Evolutionary conservation across 2,888 invertebrate genomes (phyloP).

Genomic region (Andrena minutula): DNA sequence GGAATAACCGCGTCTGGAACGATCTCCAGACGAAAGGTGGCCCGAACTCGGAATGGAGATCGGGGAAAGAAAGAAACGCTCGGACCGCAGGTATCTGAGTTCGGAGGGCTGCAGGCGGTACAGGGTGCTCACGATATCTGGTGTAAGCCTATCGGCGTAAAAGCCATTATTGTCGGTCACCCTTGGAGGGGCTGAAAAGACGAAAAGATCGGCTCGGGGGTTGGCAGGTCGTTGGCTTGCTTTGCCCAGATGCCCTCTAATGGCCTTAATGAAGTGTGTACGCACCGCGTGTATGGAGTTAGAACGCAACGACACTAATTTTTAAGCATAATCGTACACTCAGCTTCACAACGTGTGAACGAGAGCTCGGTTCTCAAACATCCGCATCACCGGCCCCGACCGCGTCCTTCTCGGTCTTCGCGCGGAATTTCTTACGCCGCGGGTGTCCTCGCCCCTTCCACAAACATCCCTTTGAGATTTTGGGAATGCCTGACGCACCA

Average conservation of each 20-base stretch:
- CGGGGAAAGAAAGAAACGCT: slow-evolving; percentile 11
- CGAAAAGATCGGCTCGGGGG: slow-evolving; percentile 68
- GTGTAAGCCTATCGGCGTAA: slow-evolving; percentile 68
- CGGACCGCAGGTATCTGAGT: slow-evolving; percentile 64
- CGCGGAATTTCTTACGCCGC: slow-evolving; percentile 56
- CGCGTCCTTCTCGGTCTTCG: slow-evolving; percentile 49
- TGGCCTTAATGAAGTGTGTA: slow-evolving; percentile 84
- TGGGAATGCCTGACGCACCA: slow-evolving; percentile 28
- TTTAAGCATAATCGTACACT: slow-evolving; percentile 84
- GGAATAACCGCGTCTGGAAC: not conserved
- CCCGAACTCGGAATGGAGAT: not conserved
- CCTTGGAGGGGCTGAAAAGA: slow-evolving; percentile 65
- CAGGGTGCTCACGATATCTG: slow-evolving; percentile 62
- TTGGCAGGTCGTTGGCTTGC: slow-evolving; percentile 67
- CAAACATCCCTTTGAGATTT: slow-evolving; percentile 49
- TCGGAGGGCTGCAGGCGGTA: slow-evolving; percentile 49
- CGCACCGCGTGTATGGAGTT: slow-evolving; percentile 77
- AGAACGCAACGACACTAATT: slow-evolving; percentile 82
- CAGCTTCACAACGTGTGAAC: slow-evolving; percentile 85
- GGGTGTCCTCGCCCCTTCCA: slow-evolving; percentile 43
- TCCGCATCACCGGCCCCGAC: slow-evolving; percentile 45
- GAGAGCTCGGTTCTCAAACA: slow-evolving; percentile 73
- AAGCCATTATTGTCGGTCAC: slow-evolving; percentile 70
- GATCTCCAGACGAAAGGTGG: not conserved
- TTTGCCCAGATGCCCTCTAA: slow-evolving; percentile 81